Percentiles rank a stretch among this genome's conserved stretches.
phyloP scores from a whole-genome alignment of 1,140 invertebrate genomes.

The Neuroterus valhalla region DNA sequence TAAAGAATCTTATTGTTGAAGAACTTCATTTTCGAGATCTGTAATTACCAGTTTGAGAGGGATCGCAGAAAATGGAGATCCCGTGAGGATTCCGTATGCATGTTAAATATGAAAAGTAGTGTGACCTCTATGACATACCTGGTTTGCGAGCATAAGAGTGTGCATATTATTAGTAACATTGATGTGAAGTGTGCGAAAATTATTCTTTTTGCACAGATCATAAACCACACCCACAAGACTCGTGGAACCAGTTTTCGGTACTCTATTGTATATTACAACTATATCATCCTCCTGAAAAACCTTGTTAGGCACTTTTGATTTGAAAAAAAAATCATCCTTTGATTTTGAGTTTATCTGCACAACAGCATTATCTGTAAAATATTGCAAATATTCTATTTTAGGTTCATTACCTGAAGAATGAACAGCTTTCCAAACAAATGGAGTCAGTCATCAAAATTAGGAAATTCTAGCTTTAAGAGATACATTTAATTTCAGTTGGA shows the following conservation, averaged over 20 bases:
- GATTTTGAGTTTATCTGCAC: constrained; percentile 55
- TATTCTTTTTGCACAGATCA: constrained; percentile 94
- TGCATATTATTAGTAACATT: constrained; percentile 98
- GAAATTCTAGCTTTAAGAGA: no score
- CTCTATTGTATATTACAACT: constrained; percentile 95
- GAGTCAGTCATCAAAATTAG: no score
- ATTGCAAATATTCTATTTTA: not conserved
- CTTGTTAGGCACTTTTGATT: constrained; percentile 29
- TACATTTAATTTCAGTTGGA: no score
- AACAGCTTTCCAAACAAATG: no score
- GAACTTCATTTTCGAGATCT: no score
- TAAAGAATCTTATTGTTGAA: no score
- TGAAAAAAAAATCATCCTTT: constrained; percentile 47
- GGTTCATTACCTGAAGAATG: no score
- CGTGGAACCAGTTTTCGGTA: constrained; percentile 99
- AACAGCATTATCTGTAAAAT: constrained; percentile 61
- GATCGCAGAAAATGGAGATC: no score
- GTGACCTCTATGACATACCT: constrained; percentile 79
- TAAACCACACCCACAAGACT: constrained; percentile 98
- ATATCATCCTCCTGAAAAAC: constrained; percentile 75
- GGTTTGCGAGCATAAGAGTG: constrained; percentile 93
- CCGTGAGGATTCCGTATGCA: no score
- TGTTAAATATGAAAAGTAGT: no score
- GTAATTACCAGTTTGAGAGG: no score
- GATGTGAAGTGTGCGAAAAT: constrained; percentile 96